These are phyloP conservation scores for Sebastes taczanowskii DNA, from an alignment of 2,797 vertebrate genomes.

Conservation along the genomic window DNA sequence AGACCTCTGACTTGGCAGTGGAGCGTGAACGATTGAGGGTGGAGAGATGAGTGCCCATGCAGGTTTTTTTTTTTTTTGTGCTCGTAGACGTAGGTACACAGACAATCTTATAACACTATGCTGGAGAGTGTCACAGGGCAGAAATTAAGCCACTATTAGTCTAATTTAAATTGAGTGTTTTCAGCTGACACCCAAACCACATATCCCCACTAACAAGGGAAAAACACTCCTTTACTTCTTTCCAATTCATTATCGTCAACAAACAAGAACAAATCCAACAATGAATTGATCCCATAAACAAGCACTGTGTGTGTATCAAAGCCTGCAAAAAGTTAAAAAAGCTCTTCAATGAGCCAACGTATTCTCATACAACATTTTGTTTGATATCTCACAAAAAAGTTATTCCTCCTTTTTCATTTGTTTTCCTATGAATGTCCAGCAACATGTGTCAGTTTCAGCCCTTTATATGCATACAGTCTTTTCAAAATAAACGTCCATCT, in stretches of 20 bases:
- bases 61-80: not conserved
- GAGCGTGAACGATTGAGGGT: conserved; percentile 59
- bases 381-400: too few relatives aligned
- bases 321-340: too few relatives aligned
- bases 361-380: too few relatives aligned
- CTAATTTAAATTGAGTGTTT: conserved; percentile 22
- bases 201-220: not conserved
- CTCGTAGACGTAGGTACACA: conserved; percentile 22
- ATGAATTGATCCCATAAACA: not conserved
- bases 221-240: not conserved
- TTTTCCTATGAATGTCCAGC: too few relatives aligned
- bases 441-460: too few relatives aligned
- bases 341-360: too few relatives aligned
- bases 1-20: conserved; percentile 75
- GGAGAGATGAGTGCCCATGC: conserved; percentile 53
- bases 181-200: conserved; percentile 9
- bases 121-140: conserved; percentile 17
- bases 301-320: not conserved
- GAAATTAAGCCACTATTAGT: conserved; percentile 8
- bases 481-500: too few relatives aligned
- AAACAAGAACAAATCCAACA: not conserved
- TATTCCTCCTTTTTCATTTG: too few relatives aligned
- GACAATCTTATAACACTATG: conserved; percentile 1
- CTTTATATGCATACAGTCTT: too few relatives aligned
- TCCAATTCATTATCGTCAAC: not conserved